These are phyloP conservation scores for Archaeoteleia sp. DNA, from an alignment of 2,888 invertebrate genomes.

Conservation along the genomic window DNA sequence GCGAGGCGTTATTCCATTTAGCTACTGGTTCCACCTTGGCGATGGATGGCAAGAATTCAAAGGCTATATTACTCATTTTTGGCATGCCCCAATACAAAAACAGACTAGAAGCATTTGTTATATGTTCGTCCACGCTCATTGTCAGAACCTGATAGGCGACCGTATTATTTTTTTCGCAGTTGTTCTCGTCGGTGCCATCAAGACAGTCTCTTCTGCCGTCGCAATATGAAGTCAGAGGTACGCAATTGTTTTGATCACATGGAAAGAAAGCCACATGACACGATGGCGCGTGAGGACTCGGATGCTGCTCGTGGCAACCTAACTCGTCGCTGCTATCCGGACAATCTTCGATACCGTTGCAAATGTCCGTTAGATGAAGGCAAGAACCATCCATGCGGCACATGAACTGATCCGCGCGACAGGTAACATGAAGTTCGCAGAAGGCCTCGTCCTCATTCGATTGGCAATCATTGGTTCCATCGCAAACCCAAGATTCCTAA, in stretches of 20 bases:
- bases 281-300: constrained; percentile 73
- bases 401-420: constrained; percentile 76
- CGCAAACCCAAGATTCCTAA: constrained; percentile 75
- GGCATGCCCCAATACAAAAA: constrained; percentile 81
- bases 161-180: constrained; percentile 77
- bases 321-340: constrained; percentile 78
- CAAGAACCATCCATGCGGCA: constrained; percentile 80
- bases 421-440: constrained; percentile 71
- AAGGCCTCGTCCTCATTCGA: constrained; percentile 80
- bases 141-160: constrained; percentile 77
- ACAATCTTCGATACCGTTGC: constrained; percentile 77
- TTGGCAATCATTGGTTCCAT: constrained; percentile 78
- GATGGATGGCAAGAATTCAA: constrained; percentile 84
- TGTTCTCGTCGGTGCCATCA: constrained; percentile 84
- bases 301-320: constrained; percentile 69
- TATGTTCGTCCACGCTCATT: constrained; percentile 81
- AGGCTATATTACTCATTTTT: constrained; percentile 71
- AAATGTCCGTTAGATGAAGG: constrained; percentile 75
- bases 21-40: constrained; percentile 75
- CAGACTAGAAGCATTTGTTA: constrained; percentile 80
- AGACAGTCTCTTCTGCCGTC: constrained; percentile 83
- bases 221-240: constrained; percentile 79
- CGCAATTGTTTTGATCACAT: constrained; percentile 79
- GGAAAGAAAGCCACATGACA: constrained; percentile 78
- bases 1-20: constrained; percentile 78